Evolutionary conservation across 2,113 vertebrate genomes (phyloP).

Genomic region (Lepisosteus oculatus): DNA sequence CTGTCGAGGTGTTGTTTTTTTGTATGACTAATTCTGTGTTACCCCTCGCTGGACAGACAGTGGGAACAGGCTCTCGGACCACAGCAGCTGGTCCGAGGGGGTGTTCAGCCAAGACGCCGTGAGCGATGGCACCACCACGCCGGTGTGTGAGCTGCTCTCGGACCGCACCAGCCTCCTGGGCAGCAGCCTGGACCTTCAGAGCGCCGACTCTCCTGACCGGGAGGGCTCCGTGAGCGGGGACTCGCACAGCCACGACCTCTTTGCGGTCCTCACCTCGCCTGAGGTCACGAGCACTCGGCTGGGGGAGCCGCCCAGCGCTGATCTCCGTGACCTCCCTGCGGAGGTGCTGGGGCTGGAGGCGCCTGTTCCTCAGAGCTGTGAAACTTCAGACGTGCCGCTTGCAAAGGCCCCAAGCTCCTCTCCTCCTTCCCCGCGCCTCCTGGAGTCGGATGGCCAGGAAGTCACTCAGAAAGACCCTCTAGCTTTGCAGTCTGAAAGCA

Average conservation of each 20-base stretch:
- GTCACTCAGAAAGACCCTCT: no score
- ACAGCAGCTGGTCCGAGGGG: slow-evolving; percentile 64
- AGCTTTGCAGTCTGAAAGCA: no score
- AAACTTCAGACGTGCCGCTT: neutral
- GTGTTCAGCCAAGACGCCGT: slow-evolving; percentile 50
- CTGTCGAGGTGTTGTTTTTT: no score
- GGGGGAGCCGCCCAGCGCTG: slow-evolving; percentile 21
- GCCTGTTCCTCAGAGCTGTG: no score
- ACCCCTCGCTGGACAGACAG: slow-evolving; percentile 19
- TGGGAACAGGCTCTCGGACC: slow-evolving; percentile 51
- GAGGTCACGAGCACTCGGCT: slow-evolving; percentile 25
- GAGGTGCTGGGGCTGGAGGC: no score
- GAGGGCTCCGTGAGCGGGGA: slow-evolving; percentile 41
- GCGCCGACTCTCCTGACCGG: slow-evolving; percentile 62
- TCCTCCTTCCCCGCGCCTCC: no score
- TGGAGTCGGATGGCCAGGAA: no score
- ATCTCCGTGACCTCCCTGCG: neutral
- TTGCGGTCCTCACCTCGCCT: slow-evolving; percentile 50
- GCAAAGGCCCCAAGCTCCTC: neutral
- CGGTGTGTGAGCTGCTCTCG: slow-evolving; percentile 67
- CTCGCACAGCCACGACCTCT: slow-evolving; percentile 39
- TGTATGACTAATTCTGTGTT: no score
- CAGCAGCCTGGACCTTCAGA: slow-evolving; percentile 65
- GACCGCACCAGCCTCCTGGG: slow-evolving; percentile 63
- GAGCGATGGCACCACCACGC: slow-evolving; percentile 65